phyloP scores from a whole-genome alignment of 2,888 invertebrate species.

The Eupithecia centaureata region DNA sequence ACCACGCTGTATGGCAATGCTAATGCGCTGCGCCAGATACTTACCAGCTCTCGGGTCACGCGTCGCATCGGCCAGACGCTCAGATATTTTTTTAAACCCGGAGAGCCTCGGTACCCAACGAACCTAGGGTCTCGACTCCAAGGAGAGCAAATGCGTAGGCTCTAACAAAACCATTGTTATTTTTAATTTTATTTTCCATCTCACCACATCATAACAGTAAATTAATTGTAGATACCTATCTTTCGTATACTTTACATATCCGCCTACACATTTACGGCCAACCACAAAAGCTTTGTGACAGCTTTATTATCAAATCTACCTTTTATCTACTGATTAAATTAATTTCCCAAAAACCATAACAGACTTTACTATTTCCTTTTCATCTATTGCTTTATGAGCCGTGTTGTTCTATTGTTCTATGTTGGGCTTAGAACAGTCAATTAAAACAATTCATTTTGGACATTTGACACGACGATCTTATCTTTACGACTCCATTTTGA shows the following conservation, averaged over 20 bases:
- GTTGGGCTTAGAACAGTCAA: neutral
- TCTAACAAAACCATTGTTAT: too few species aligned
- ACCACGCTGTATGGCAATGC: too few species aligned
- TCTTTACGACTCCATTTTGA: slow-evolving; percentile 34
- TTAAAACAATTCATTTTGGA: slow-evolving; percentile 22
- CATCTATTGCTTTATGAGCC: neutral
- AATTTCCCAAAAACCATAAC: neutral
- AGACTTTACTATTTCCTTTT: neutral
- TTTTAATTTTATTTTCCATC: too few species aligned
- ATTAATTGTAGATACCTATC: neutral
- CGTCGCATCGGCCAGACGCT: too few species aligned
- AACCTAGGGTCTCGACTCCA: too few species aligned
- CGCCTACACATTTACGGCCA: neutral
- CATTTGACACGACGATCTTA: slow-evolving; percentile 25
- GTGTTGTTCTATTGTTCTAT: neutral
- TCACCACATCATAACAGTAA: neutral
- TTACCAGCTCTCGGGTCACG: too few species aligned
- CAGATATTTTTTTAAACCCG: too few species aligned
- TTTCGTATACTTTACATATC: neutral
- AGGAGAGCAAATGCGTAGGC: too few species aligned
- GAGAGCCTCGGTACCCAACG: too few species aligned
- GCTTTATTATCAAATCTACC: neutral
- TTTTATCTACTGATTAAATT: neutral
- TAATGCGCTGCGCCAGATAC: too few species aligned
- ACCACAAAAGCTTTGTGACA: neutral